Percentiles rank a stretch among this genome's conserved stretches.
phyloP scores from a whole-genome alignment of 2,888 invertebrate species.

The Tipula lateralis region DNA sequence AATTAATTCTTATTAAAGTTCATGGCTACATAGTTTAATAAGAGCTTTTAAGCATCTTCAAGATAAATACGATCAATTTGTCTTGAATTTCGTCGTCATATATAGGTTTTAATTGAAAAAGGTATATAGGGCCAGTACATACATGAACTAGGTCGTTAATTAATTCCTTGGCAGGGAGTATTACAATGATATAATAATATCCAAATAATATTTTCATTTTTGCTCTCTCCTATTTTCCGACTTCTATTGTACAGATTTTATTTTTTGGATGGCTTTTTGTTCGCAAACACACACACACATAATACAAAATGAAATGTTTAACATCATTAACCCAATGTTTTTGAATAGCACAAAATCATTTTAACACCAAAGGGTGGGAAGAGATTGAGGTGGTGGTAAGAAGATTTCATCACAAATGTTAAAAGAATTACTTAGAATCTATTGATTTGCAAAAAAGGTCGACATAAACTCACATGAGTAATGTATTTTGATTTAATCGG shows the following conservation, averaged over 20 bases:
- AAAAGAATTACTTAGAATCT: background rate
- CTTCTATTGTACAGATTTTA: background rate
- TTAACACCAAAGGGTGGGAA: background rate
- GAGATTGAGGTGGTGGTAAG: background rate
- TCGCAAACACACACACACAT: background rate
- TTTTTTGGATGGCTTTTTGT: background rate
- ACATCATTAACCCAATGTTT: background rate
- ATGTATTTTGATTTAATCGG: conserved; percentile 24
- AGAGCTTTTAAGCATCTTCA: background rate
- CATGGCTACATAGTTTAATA: background rate
- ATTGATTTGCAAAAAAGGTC: background rate
- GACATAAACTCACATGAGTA: conserved; percentile 5
- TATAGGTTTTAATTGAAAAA: background rate
- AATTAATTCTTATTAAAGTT: background rate
- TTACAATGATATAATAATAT: background rate
- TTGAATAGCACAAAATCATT: background rate
- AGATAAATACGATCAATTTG: conserved; percentile 19
- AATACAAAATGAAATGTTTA: background rate
- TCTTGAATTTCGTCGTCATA: background rate
- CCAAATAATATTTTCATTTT: background rate
- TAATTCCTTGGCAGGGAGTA: background rate
- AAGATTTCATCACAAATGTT: no score
- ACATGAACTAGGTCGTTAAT: background rate
- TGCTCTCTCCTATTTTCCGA: background rate
- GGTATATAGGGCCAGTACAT: background rate